Base-by-base conservation (phyloP, 2,113 vertebrate genomes). In the Chionis minor region DNA sequence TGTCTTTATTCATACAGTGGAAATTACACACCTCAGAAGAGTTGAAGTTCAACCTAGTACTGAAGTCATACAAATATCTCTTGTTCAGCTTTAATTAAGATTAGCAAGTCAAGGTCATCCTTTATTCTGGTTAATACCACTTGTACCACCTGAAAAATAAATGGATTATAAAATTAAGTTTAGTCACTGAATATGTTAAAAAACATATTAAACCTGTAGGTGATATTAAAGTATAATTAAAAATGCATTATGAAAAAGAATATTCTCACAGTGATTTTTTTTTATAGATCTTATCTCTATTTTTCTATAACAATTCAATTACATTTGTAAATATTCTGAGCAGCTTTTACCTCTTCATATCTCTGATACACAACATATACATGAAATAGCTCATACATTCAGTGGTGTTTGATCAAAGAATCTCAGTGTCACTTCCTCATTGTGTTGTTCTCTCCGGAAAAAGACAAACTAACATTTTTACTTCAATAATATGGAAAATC, bases 41-140 rank as follows among this genome's bases (percentile, higher is more conserved):
- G 9, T 72, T 72, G 65, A n/a, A 73, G 13, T 77, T 94, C 73
- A 94, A 13, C 14, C 23, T 82, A 19, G 23, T 67, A 63, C 15
- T 5, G 30, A 83, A 88, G 70, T 77, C 0, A 72, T 61, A 38
- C 38, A 86, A 26, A 24, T 77, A 75, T 85, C 18, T 88, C 71
- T 96, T 71, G 44, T 38, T 95, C 81, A 75, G 45, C 28, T 89
- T 95, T 92, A 94, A 95, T 93, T 90, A 87, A 30, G 80, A 92
- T 97, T 97, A 97, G 40, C 54, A 35, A 71, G 67, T 87, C 63
- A 94, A 91, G 44, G 77, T 79, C 62, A 94, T 86, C 71, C 24
- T 95, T 54, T 67, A 14, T 80, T 93, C 84, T 70, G 16, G 65
- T 67, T 92, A 94, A 88, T 88, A 27, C 59, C 30, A 61, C 30